Evolutionary conservation across 2,797 vertebrate genomes (phyloP).

Genomic region (Poecilia wingei): DNA sequence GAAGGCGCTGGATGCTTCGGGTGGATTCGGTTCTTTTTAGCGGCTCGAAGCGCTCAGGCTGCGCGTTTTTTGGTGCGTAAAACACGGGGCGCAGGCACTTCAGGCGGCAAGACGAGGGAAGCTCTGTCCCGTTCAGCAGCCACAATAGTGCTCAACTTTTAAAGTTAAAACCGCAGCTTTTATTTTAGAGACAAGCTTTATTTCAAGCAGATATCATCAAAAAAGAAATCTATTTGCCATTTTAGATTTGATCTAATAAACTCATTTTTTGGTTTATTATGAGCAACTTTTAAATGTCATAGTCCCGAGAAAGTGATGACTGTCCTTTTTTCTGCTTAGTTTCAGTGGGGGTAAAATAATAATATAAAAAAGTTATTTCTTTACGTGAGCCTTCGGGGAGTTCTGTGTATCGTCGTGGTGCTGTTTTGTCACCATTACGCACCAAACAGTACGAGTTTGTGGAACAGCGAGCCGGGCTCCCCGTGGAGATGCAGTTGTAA

Average conservation of each 20-base stretch:
- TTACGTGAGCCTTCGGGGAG: constrained; percentile 22
- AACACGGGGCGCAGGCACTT: constrained; percentile 23
- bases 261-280: background rate
- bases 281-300: constrained; percentile 43
- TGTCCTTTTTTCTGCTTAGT: constrained; percentile 14
- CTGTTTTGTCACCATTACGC: constrained; percentile 48
- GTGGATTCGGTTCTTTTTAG: background rate
- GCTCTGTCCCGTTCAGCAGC: constrained; percentile 65
- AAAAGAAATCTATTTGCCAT: background rate
- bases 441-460: constrained; percentile 42
- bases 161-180: constrained; percentile 12
- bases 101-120: constrained; percentile 50
- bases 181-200: background rate
- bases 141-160: constrained; percentile 66
- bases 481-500: constrained; percentile 63
- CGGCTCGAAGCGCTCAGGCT: background rate
- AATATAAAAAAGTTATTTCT: constrained; percentile 8
- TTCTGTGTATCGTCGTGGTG: constrained; percentile 22
- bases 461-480: constrained; percentile 53
- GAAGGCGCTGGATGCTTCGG: constrained; percentile 11
- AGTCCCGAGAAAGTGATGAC: background rate
- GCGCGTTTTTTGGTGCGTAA: constrained; percentile 4
- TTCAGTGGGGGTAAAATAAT: background rate
- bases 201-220: background rate
- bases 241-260: background rate